These are phyloP conservation scores for Rhorus exstirpatorius DNA, from an alignment of 2,888 invertebrate genomes.

Conservation along the genomic window DNA sequence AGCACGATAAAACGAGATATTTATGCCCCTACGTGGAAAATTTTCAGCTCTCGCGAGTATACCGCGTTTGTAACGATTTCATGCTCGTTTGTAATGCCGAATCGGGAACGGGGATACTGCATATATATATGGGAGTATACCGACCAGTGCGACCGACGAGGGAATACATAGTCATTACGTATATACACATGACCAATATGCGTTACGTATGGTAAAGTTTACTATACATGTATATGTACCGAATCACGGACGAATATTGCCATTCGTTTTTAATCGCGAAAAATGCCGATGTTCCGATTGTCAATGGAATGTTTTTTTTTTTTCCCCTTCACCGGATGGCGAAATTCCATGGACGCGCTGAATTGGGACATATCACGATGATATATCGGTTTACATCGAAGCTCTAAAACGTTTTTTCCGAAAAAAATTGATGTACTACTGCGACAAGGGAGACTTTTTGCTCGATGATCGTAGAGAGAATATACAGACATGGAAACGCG, in stretches of 20 bases:
- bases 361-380: conserved; percentile 12
- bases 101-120: conserved; percentile 33
- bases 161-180: conserved; percentile 62
- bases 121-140: no score
- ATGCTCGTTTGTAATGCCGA: conserved; percentile 69
- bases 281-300: conserved; percentile 45
- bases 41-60: conserved; percentile 66
- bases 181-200: conserved; percentile 15
- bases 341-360: conserved; percentile 18
- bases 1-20: conserved; percentile 69
- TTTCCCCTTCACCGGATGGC: background rate
- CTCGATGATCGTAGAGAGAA: conserved; percentile 1
- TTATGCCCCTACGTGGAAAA: conserved; percentile 66
- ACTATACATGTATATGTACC: background rate
- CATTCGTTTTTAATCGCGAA: conserved; percentile 54
- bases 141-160: conserved; percentile 55
- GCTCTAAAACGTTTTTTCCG: conserved; percentile 38
- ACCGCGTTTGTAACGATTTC: conserved; percentile 67
- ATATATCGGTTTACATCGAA: conserved; percentile 18
- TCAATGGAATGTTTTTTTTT: conserved; percentile 31
- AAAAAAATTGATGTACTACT: conserved; percentile 51
- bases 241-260: conserved; percentile 47
- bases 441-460: conserved; percentile 36
- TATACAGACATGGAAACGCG: background rate
- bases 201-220: conserved; percentile 11